Evolutionary conservation across 2,888 invertebrate genomes (phyloP).

Genomic region (Formica aserva): DNA sequence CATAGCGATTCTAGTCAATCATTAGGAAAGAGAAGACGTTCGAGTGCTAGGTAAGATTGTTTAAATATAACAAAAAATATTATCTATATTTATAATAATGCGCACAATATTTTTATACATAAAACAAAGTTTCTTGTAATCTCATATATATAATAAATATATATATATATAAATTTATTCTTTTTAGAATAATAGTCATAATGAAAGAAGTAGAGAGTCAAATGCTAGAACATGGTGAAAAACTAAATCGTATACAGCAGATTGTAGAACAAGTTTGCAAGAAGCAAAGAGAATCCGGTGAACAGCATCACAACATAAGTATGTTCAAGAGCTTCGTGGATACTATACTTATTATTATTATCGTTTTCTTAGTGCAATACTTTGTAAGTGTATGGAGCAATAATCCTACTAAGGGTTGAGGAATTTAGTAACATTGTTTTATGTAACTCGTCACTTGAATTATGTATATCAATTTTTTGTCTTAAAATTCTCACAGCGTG

Average conservation of each 20-base stretch:
- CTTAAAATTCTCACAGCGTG: slow-evolving; percentile 10
- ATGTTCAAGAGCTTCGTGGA: slow-evolving; percentile 81
- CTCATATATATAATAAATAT: neutral
- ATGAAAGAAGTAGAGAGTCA: slow-evolving; percentile 82
- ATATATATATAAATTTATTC: slow-evolving; percentile 5
- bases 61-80: slow-evolving; percentile 17
- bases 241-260: slow-evolving; percentile 83
- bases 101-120: neutral
- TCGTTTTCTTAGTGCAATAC: slow-evolving; percentile 82
- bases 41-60: slow-evolving; percentile 77
- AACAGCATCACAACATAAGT: slow-evolving; percentile 77
- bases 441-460: slow-evolving; percentile 52
- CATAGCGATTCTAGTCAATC: slow-evolving; percentile 87
- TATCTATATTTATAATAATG: slow-evolving; percentile 9
- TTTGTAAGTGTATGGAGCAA: slow-evolving; percentile 79
- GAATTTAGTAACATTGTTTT: slow-evolving; percentile 41
- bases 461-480: slow-evolving; percentile 16
- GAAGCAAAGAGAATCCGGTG: slow-evolving; percentile 81
- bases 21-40: slow-evolving; percentile 82
- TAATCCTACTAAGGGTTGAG: slow-evolving; percentile 60
- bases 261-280: slow-evolving; percentile 82
- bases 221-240: slow-evolving; percentile 81
- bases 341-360: slow-evolving; percentile 80
- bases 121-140: neutral
- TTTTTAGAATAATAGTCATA: slow-evolving; percentile 78